phyloP scores from a whole-genome alignment of 2,888 invertebrate genomes.

The Thera britannica region DNA sequence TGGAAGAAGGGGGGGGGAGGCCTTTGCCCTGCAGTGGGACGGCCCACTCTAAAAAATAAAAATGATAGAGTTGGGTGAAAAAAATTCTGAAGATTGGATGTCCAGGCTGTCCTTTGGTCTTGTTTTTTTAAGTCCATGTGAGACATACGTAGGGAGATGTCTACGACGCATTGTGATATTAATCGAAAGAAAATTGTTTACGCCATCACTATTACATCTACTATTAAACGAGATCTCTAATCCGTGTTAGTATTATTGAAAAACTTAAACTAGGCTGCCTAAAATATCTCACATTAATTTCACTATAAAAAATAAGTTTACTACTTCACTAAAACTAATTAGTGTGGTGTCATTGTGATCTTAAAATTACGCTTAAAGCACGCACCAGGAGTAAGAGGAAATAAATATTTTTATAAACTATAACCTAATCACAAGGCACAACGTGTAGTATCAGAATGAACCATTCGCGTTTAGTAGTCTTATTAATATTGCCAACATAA shows the following conservation, averaged over 20 bases:
- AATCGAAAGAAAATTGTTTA: not conserved
- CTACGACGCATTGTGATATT: not conserved
- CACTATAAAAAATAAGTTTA: constrained; percentile 34
- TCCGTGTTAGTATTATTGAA: constrained; percentile 27
- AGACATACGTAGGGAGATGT: not conserved
- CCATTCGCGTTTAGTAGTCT: not conserved
- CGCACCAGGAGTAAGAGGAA: not conserved
- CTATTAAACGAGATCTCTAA: constrained; percentile 45
- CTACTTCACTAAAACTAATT: constrained; percentile 18
- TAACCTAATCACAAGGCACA: constrained; percentile 18
- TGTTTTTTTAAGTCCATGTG: no score
- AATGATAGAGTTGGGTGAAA: no score
- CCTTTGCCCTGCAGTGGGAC: no score
- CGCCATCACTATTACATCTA: constrained; percentile 5
- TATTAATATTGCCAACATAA: not conserved
- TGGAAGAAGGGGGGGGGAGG: no score
- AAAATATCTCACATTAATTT: constrained; percentile 40
- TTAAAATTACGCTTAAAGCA: not conserved
- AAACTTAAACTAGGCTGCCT: constrained; percentile 31
- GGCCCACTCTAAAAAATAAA: no score
- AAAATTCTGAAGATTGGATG: no score
- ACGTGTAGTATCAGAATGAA: constrained; percentile 7
- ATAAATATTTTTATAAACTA: not conserved
- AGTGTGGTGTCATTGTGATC: constrained; percentile 15
- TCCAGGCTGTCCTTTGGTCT: no score